Evolutionary conservation across 2,797 vertebrate species (phyloP).

Genomic region (Sibirionetta formosa): DNA sequence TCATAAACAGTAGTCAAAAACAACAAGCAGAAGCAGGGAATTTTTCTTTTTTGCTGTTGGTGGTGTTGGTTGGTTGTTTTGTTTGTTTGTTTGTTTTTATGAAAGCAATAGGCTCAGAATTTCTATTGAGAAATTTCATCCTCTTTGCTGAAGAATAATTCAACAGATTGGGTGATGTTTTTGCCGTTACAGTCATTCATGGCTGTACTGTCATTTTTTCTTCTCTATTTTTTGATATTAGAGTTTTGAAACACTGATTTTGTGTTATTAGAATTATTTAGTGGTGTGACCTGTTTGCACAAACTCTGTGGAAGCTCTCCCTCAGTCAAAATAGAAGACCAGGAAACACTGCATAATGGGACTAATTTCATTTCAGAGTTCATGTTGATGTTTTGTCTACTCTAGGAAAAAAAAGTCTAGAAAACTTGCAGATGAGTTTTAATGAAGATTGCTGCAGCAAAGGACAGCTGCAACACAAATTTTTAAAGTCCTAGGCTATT

Average conservation of each 20-base stretch:
- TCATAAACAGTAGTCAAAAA: neutral
- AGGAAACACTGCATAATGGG: neutral
- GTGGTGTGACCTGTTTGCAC: neutral
- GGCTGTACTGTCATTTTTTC: neutral
- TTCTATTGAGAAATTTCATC: neutral
- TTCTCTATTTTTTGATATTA: neutral
- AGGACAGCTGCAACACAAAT: slow-evolving; percentile 17
- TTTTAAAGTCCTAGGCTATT: neutral
- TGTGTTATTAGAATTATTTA: neutral
- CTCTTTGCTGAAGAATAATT: neutral
- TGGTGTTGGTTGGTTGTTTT: too few relatives aligned
- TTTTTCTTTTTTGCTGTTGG: too few relatives aligned
- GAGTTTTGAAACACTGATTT: neutral
- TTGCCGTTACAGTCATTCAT: neutral
- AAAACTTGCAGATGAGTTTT: neutral
- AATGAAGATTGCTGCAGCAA: neutral
- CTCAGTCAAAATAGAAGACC: neutral
- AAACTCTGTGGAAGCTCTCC: neutral
- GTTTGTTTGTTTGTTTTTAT: too few relatives aligned
- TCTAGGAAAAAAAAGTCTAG: neutral
- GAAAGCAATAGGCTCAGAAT: neutral
- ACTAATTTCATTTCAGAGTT: neutral
- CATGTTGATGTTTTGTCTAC: slow-evolving; percentile 13
- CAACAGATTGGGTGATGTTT: neutral
- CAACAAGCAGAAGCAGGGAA: fast-evolving